Evolutionary conservation across 2,797 vertebrate genomes (phyloP).

Genomic region (Sebastes trivittatus): DNA sequence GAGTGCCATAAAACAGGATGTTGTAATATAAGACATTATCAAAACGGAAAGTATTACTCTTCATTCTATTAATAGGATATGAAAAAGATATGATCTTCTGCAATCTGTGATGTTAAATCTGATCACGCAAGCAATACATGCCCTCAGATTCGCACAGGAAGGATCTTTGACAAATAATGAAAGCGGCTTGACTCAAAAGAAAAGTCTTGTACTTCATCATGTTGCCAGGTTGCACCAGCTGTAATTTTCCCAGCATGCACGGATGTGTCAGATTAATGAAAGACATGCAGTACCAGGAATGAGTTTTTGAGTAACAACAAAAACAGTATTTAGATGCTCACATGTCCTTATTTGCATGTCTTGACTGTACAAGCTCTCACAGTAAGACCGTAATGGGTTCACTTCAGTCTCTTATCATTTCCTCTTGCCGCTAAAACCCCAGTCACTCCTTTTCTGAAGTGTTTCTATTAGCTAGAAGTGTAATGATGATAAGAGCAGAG

Average conservation of each 20-base stretch:
- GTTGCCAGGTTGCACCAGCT: conserved; percentile 49
- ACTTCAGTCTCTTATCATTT: conserved; percentile 23
- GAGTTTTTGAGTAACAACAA: conserved; percentile 1
- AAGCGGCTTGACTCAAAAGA: conserved; percentile 35
- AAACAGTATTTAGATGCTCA: conserved; percentile 1
- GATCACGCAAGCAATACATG: conserved; percentile 12
- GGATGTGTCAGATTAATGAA: conserved; percentile 30
- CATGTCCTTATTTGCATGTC: conserved; percentile 18
- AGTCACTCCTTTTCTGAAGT: conserved; percentile 12
- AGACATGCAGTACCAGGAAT: conserved; percentile 3
- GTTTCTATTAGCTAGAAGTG: not conserved
- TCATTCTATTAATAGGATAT: conserved; percentile 17
- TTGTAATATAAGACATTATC: conserved; percentile 3
- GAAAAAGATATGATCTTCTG: conserved; percentile 6
- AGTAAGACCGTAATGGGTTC: conserved; percentile 8
- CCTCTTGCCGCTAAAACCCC: conserved; percentile 16
- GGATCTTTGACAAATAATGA: conserved; percentile 23
- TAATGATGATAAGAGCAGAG: conserved; percentile 4
- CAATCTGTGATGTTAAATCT: conserved; percentile 22
- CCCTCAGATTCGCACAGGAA: conserved; percentile 26
- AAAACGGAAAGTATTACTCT: conserved; percentile 6
- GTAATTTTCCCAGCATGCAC: conserved; percentile 25
- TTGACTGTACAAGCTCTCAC: not conserved
- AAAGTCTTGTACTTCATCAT: conserved; percentile 32
- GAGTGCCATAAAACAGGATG: conserved; percentile 39